Conservation (phyloP, 53 echinoderm and acorn worm genomes). For the Glandiceps talaboti region DNA sequence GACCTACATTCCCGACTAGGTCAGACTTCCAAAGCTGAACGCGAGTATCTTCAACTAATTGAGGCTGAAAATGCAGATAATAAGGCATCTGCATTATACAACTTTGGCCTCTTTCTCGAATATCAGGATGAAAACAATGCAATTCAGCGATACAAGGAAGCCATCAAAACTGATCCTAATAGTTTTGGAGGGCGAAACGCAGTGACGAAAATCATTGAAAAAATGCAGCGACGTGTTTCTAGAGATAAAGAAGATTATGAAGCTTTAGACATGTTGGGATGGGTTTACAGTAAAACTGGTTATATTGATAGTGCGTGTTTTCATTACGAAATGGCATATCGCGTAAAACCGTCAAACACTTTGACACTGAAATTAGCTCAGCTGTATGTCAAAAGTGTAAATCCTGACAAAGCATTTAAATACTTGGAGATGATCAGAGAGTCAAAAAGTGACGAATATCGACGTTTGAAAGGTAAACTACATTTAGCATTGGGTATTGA, state of each 20-base stretch:
- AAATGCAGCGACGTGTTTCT: not conserved
- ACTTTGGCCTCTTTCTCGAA: not conserved
- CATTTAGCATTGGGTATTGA: no score
- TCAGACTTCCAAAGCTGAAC: not conserved
- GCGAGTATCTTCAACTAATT: not conserved
- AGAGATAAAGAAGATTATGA: not conserved
- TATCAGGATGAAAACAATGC: not conserved
- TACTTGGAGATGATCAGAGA: not conserved
- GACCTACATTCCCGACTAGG: not conserved
- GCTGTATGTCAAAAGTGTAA: not conserved
- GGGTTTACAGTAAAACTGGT: not conserved
- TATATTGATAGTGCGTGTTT: not conserved
- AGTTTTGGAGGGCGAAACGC: not conserved
- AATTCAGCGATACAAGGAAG: not conserved
- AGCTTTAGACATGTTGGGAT: not conserved
- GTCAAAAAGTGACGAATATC: not conserved
- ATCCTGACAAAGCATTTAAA: not conserved
- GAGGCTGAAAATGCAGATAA: not conserved
- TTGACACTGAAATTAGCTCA: not conserved
- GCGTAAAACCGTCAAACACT: not conserved
- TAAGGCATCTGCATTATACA: not conserved
- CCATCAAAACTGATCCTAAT: not conserved
- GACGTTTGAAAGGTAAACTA: not conserved
- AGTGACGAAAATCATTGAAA: not conserved
- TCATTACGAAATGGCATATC: not conserved